These are phyloP conservation scores for Apomyelois bistriatella DNA, from an alignment of 2,888 invertebrate species.

Conservation along the genomic window DNA sequence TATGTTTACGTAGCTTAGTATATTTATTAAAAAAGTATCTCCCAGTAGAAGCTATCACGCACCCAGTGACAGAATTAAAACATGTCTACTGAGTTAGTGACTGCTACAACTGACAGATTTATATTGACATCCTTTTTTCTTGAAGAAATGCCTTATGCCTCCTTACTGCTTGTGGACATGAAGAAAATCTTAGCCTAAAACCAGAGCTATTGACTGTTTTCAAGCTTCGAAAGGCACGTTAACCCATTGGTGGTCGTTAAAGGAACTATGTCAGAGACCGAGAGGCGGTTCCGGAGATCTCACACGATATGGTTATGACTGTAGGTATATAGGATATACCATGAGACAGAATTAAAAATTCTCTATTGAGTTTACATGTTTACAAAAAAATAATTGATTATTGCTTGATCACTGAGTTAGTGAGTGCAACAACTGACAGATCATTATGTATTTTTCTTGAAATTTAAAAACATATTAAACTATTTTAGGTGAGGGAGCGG, in stretches of 20 bases:
- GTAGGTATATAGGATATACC: too few species aligned
- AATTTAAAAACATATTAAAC: too few species aligned
- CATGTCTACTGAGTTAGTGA: constrained; percentile 23
- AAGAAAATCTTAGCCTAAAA: too few species aligned
- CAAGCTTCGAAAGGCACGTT: too few species aligned
- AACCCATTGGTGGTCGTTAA: too few species aligned
- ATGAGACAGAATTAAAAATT: background rate
- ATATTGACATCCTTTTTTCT: background rate
- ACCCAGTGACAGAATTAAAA: constrained; percentile 23
- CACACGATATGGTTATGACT: too few species aligned
- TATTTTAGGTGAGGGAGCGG: too few species aligned
- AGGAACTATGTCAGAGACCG: too few species aligned
- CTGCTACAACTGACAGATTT: background rate
- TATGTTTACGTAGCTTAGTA: background rate
- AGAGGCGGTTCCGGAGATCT: too few species aligned
- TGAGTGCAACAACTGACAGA: background rate
- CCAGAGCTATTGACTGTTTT: too few species aligned
- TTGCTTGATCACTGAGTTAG: background rate
- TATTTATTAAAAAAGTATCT: background rate
- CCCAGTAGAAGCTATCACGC: constrained; percentile 13
- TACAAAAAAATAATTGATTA: constrained; percentile 34
- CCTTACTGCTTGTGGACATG: background rate
- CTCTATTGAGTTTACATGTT: background rate
- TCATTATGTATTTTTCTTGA: background rate
- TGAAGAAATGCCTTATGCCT: background rate